Base-by-base conservation (phyloP, 1,140 invertebrate species). In the Thaumetopoea pityocampa region DNA sequence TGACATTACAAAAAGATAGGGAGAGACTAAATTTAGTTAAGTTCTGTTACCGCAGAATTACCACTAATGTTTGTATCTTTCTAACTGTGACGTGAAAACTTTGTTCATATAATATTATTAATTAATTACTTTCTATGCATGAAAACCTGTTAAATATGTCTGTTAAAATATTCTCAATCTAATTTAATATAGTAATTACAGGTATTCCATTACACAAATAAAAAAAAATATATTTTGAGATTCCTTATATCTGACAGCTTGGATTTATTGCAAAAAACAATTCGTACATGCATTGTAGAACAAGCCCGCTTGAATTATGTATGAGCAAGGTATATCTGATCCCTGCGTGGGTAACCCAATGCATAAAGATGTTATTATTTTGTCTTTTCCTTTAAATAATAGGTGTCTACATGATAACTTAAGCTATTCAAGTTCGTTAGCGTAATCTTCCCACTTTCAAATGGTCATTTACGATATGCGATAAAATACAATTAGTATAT, bases 271-370 rank as follows among this genome's bases (percentile, higher is more conserved):
- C 63, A 67, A 72, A 67, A 67, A 69, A 61, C 52, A 59, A 65
- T 67, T 58, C 53, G 55, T 66, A 67, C 49, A 67, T 67, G 67
- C 51, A 17, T 37, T 19, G 55, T 41, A 45, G 44, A 63, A 52
- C 41, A 64, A 74, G 72, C 68, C 63, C 29, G 56, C 59, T 67
- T 76, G 67, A 69, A 66, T 76, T 64, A 71, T 73, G 69, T 65
- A 73, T 70, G 43, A 49, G 29, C 34, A 34, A 36, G 51, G 28
- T 54, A 51, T 64, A 58, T 58, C 51, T 61, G 64, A 58, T 59
- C 49, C 52, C 38, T 50, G 55, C 66, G 68, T 69, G 53, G 69
- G 64, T 55, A 64, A 66, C 53, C 44, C 33, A 40, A 55, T 53
- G 48, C 52, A 49, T 47, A 41, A 43, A 43, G 48, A 50, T 56